A percentile compares a stretch with the other conserved stretches of the same genome.
Conservation (phyloP, 2,797 vertebrate species). For the Anguilla pacifica region DNA sequence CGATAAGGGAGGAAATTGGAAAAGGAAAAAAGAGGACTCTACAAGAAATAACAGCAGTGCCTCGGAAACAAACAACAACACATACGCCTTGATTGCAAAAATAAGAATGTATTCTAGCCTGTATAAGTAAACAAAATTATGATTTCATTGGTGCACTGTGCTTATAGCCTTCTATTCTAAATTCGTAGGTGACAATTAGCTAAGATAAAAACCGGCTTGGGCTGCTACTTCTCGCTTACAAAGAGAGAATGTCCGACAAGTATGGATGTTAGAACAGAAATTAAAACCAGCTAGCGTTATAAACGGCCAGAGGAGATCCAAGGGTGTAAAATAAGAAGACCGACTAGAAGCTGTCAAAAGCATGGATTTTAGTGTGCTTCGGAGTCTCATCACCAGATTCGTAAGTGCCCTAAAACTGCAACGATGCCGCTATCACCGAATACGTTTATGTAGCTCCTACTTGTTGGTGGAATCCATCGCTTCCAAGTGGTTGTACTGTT, state of each 20-base stretch:
- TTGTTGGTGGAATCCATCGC: conserved; percentile 15
- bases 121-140: conserved; percentile 40
- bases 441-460: conserved; percentile 19
- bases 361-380: conserved; percentile 87
- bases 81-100: neutral
- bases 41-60: conserved; percentile 28
- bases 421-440: neutral
- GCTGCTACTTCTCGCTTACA: conserved; percentile 33
- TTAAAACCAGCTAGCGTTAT: conserved; percentile 59
- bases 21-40: conserved; percentile 21
- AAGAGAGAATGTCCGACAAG: conserved; percentile 48
- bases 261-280: conserved; percentile 65
- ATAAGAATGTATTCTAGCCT: conserved; percentile 12
- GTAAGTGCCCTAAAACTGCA: conserved; percentile 74
- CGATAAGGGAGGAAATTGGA: conserved; percentile 24
- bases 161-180: conserved; percentile 26
- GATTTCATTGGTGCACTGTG: conserved; percentile 38
- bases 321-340: conserved; percentile 35
- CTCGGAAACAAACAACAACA: conserved; percentile 17
- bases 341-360: conserved; percentile 62
- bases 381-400: conserved; percentile 90
- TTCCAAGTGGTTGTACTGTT: neutral
- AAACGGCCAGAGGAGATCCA: conserved; percentile 37
- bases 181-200: conserved; percentile 32
- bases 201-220: conserved; percentile 35